These are phyloP conservation scores for Patiria miniata DNA, from an alignment of 35 echinoderm and acorn worm species.

Conservation along the genomic window DNA sequence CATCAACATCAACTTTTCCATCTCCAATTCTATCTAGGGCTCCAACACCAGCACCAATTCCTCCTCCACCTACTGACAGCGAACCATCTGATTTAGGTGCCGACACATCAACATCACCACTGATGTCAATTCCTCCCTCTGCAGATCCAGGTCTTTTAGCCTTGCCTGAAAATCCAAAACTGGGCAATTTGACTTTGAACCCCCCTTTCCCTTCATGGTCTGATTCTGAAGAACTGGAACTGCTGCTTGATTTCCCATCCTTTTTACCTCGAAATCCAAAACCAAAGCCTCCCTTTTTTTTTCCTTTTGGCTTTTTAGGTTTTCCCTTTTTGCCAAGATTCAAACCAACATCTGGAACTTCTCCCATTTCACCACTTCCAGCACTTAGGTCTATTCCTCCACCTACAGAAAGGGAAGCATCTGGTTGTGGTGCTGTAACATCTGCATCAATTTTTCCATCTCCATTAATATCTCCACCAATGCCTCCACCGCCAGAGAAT, in stretches of 20 bases:
- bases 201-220: constrained; percentile 52
- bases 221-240: constrained; percentile 60
- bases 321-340: constrained; percentile 48
- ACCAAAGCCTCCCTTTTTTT: constrained; percentile 56
- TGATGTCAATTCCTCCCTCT: constrained; percentile 9
- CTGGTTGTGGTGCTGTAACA: constrained; percentile 33
- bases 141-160: constrained; percentile 12
- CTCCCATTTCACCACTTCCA: constrained; percentile 16
- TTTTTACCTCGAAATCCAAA: constrained; percentile 77
- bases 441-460: constrained; percentile 41
- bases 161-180: constrained; percentile 46
- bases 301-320: constrained; percentile 56
- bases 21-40: constrained; percentile 6
- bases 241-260: constrained; percentile 42
- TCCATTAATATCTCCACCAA: constrained; percentile 42
- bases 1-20: neutral
- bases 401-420: neutral
- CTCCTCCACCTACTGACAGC: no score
- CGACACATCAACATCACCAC: neutral
- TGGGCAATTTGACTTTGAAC: constrained; percentile 4
- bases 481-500: neutral
- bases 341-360: constrained; percentile 3
- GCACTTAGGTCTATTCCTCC: constrained; percentile 15
- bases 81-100: no score
- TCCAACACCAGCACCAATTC: no score